Percentiles rank a stretch among this genome's conserved stretches.
Conservation (phyloP, 2,888 invertebrate genomes). For the Salticus scenicus region DNA sequence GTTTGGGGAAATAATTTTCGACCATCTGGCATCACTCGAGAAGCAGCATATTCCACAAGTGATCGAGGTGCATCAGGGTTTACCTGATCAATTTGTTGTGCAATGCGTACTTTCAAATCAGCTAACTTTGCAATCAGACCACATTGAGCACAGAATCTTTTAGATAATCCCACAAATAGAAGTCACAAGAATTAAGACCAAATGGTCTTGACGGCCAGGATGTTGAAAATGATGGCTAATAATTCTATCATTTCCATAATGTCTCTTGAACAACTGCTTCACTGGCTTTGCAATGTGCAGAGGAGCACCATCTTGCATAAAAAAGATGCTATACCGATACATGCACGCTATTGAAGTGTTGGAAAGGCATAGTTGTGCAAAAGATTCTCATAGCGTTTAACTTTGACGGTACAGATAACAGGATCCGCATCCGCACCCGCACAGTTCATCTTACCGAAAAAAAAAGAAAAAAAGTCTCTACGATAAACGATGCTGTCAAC, state of each 20-base stretch:
- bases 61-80: neutral
- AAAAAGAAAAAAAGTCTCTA: neutral
- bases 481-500: neutral
- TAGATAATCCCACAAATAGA: slow-evolving; percentile 6
- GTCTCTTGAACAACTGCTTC: neutral
- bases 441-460: neutral
- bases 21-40: too few species aligned
- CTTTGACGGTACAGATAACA: slow-evolving; percentile 6
- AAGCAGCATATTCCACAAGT: slow-evolving; percentile 2
- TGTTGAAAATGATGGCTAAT: neutral
- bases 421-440: neutral
- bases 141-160: slow-evolving; percentile 7
- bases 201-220: neutral
- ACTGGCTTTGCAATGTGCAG: slow-evolving; percentile 13
- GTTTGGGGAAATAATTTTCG: too few species aligned
- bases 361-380: neutral
- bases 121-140: slow-evolving; percentile 1
- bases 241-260: neutral
- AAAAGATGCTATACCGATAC: neutral
- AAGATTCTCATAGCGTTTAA: neutral
- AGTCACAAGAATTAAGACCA: neutral
- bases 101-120: slow-evolving; percentile 14
- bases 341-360: neutral
- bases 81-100: neutral
- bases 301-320: neutral